These are phyloP conservation scores for Ciona savignyi DNA, from an alignment of 23 tunicate species.

Conservation along the genomic window DNA sequence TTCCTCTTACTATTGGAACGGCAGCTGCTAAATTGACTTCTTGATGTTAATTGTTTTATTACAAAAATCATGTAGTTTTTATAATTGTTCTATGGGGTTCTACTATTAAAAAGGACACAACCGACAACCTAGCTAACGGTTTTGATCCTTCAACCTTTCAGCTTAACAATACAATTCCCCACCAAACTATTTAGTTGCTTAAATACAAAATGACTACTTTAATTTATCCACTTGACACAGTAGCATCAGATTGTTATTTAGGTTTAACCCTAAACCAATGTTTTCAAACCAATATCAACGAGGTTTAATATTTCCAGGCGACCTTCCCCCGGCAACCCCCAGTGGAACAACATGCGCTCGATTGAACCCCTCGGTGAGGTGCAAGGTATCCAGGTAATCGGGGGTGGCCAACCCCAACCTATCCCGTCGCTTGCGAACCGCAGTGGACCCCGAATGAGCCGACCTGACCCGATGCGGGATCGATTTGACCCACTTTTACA, in stretches of 20 bases:
- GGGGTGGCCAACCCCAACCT: slow-evolving; percentile 68
- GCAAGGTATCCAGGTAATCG: slow-evolving; percentile 87
- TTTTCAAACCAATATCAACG: neutral
- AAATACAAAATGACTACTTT: no score
- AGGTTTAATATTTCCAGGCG: neutral
- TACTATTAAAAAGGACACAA: no score
- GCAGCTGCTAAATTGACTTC: no score
- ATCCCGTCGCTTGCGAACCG: slow-evolving; percentile 74
- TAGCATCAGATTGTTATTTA: no score
- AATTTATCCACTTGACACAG: no score
- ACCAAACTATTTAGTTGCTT: no score
- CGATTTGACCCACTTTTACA: neutral
- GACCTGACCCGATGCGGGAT: neutral
- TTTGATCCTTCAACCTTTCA: no score
- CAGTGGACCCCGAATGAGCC: neutral
- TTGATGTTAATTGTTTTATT: no score
- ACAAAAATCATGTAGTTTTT: no score
- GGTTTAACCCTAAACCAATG: no score
- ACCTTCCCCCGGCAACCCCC: slow-evolving; percentile 6
- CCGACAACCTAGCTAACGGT: neutral
- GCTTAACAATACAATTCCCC: no score
- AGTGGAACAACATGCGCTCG: neutral
- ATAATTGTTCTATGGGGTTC: no score
- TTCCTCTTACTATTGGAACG: neutral
- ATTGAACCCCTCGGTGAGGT: slow-evolving; percentile 38